Evolutionary conservation across 1,140 invertebrate species (phyloP).

Genomic region (Lutraria rhynchaena): DNA sequence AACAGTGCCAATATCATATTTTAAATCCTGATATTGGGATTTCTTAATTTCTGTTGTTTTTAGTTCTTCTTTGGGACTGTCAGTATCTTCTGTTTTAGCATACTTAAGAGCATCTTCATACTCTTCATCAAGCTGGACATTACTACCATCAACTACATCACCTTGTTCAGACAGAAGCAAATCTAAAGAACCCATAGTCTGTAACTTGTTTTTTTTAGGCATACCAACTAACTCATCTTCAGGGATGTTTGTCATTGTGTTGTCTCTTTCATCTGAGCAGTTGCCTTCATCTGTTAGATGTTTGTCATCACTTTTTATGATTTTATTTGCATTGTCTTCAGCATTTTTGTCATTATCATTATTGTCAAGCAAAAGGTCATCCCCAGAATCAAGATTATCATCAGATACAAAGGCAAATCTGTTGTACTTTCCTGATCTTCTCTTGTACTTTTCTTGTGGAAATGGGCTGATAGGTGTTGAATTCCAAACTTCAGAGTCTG

Average conservation of each 20-base stretch:
- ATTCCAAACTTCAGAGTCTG: slow-evolving; percentile 13
- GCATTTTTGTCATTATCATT: background rate
- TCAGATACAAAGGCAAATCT: slow-evolving; percentile 53
- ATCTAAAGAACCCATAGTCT: slow-evolving; percentile 43
- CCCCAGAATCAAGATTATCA: slow-evolving; percentile 43
- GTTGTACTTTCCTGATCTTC: slow-evolving; percentile 29
- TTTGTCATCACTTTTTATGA: background rate
- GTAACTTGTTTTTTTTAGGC: slow-evolving; percentile 12
- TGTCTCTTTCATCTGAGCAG: no score
- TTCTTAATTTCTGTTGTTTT: background rate
- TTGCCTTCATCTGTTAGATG: background rate
- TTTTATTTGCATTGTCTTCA: background rate
- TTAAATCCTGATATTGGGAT: background rate
- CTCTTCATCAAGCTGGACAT: slow-evolving; percentile 36
- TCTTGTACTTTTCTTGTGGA: slow-evolving; percentile 30
- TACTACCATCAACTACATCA: slow-evolving; percentile 33
- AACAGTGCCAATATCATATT: background rate
- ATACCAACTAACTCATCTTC: background rate
- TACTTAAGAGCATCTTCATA: slow-evolving; percentile 36
- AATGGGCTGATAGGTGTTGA: slow-evolving; percentile 43
- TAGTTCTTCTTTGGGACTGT: background rate
- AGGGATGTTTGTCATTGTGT: no score
- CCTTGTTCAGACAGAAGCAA: slow-evolving; percentile 34
- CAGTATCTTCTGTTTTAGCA: slow-evolving; percentile 19
- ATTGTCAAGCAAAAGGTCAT: slow-evolving; percentile 35